Base-by-base conservation (phyloP, 2,113 vertebrate genomes). In the Chrysemys picta region DNA sequence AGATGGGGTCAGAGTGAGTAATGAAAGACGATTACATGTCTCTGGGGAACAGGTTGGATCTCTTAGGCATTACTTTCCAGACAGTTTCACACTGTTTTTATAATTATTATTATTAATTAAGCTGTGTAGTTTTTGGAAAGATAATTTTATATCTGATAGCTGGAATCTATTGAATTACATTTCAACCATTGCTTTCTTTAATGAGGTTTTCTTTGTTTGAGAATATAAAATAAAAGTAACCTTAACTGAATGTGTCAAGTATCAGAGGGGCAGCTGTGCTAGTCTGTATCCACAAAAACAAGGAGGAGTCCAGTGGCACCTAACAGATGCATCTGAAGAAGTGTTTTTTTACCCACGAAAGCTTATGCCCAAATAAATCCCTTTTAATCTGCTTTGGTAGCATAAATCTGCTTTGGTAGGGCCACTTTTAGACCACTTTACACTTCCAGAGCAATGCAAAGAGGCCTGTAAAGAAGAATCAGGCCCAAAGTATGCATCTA, bases 361-460 rank as follows among this genome's bases (percentile, higher is more conserved):
- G 53, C 53, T 54, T 54, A 54, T 54, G 53, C 53, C 21, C 53
- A 54, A 54, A 22, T 22, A 22, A 22, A 89, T 82, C 93, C 92
- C 86, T 69, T 4, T 2, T 94, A 89, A 94, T 93, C 93, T 91
- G 53, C 53, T 54, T 50, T 50, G 45, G 11, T 50, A 50, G 49
- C 49, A 11, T 50, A 50, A 4, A 50, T 50, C 11, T 50, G 49
- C 49, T 50, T 54, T 54, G 53, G 93, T 89, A 93, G 84, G 76
- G 85, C 72, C 69, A 80, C 90, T 96, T 94, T 96, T 91, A 97
- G 91, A 62, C 0, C 0, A 76, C 84, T 85, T 47, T 93, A 93
- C 95, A 90, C 69, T 85, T 45, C 90, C 69, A 87, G 62, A 90
- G 89, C 31, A 45, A 85, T 76, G 91, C 92, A 87, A 93, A 96